Base-by-base conservation (phyloP, 1,140 invertebrate genomes). In the Helicoverpa zea region DNA sequence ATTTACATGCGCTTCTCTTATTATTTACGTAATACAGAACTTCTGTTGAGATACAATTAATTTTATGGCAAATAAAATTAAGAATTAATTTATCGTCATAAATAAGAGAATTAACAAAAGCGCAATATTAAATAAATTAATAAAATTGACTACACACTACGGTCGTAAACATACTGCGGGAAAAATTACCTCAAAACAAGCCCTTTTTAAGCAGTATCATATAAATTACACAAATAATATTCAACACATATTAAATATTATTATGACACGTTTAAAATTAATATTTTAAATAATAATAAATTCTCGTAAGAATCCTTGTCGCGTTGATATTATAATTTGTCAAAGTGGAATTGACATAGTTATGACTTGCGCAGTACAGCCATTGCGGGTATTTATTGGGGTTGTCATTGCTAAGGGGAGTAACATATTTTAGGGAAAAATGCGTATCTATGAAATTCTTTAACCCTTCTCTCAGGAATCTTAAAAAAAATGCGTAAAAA, bases 341-440 rank as follows among this genome's bases (percentile, higher is more conserved):
- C 63, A 68, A 79, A 43, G 12, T 18, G 2, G 11, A 58, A 68
- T 81, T 84, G 85, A 86, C 83, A 64, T 54, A 72, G 23, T 79
- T 63, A 79, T 84, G 85, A 83, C 85, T 66, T 86, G 85, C 85
- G 85, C 85, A 81, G 64, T 81, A 49, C 23, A 64, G 1, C 29
- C 35, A 30, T 30, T 11, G 12, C 11, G 14, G 29, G 9, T 43
- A 43, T 2, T 29, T 29, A 54, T 30, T 56, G 35, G 81, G 74
- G 81, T 79, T 81, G 79, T 56, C 68, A 81, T 51, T 43, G 14
- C 51, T 29, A 18, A 29, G n/a, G 43, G 70, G 12, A 43, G 58
- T 18, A 43, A 58, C 4, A 16, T 3, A 43, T 35, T 58, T 56
- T 16, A 5, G 64, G 64, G 64, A 68, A 16, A 49, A 12, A 2